These are phyloP conservation scores for Mycalesis mineus DNA, from an alignment of 2,888 invertebrate species.

Conservation along the genomic window DNA sequence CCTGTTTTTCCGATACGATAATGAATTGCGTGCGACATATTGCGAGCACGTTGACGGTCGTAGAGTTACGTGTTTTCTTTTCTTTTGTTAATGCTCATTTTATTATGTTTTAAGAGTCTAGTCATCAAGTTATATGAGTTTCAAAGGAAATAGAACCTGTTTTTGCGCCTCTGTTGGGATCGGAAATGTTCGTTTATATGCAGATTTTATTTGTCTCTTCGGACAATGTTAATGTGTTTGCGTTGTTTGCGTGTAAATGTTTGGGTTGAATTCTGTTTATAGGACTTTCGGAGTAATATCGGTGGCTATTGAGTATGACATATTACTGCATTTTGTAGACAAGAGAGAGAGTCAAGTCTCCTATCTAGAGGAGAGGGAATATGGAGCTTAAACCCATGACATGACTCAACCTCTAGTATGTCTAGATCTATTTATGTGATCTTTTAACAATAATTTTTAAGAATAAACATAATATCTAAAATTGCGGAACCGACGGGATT, in stretches of 20 bases:
- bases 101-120: slow-evolving; percentile 75
- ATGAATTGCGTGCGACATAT: slow-evolving; percentile 29
- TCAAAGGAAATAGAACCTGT: slow-evolving; percentile 56
- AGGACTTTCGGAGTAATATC: too few species aligned
- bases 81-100: slow-evolving; percentile 76
- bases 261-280: background rate
- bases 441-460: too few species aligned
- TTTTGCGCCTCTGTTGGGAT: slow-evolving; percentile 36
- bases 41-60: slow-evolving; percentile 41
- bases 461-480: too few species aligned
- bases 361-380: too few species aligned
- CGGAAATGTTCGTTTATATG: slow-evolving; percentile 21
- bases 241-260: slow-evolving; percentile 19
- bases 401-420: too few species aligned
- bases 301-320: too few species aligned
- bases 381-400: too few species aligned
- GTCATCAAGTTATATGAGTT: slow-evolving; percentile 69
- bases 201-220: slow-evolving; percentile 23
- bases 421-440: too few species aligned
- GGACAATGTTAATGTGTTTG: slow-evolving; percentile 2
- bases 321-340: too few species aligned
- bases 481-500: too few species aligned
- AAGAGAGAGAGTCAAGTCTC: too few species aligned
- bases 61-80: slow-evolving; percentile 44
- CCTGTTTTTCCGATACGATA: too few species aligned